Base-by-base conservation (phyloP, 2,113 vertebrate species). In the Ceyx margarethae region DNA sequence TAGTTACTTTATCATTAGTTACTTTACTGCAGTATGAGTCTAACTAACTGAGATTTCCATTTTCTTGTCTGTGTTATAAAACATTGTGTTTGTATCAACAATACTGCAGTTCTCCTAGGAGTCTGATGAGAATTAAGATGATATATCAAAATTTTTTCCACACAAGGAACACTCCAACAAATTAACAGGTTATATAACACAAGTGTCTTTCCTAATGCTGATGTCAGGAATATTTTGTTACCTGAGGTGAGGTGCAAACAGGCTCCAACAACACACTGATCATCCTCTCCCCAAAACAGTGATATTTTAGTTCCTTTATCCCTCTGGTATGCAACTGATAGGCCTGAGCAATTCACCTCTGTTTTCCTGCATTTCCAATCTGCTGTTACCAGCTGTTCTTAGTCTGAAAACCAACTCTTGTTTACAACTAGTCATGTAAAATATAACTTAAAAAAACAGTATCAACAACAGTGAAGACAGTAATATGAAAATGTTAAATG, bases 281-380 rank as follows among this genome's bases (percentile, higher is more conserved):
- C 71, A 69, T 37, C 35, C 25, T 20, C 4, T 3, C 40, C 51
- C 61, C 20, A 60, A 65, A 92, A 64, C 43, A 67, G 57, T 5
- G 56, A 73, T 61, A 92, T 86, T 92, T 94, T 60, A 84, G 86
- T 90, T 64, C 81, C 53, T 84, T 1, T 57, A 35, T 71, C 57
- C 43, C 43, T 93, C 77, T 91, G 73, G 43, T 61, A 10, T 62
- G 48, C 35, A 46, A 78, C 40, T 84, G 81, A 92, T 89, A 93
- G 93, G 91, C 61, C 73, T 53, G 57, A 61, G 57, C 80, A 93
- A 81, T 93, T 91, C 17, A 81, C 78, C 83, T 93, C 33, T 72
- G 66, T 57, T 90, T 79, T 86, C 20, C 48, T 40, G 23, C 21
- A 25, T 79, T 33, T 33, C 43, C 66, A 90, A 72, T 88, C 89